Base-by-base conservation (phyloP, 2,797 vertebrate species). In the Catostomus latipinnis region DNA sequence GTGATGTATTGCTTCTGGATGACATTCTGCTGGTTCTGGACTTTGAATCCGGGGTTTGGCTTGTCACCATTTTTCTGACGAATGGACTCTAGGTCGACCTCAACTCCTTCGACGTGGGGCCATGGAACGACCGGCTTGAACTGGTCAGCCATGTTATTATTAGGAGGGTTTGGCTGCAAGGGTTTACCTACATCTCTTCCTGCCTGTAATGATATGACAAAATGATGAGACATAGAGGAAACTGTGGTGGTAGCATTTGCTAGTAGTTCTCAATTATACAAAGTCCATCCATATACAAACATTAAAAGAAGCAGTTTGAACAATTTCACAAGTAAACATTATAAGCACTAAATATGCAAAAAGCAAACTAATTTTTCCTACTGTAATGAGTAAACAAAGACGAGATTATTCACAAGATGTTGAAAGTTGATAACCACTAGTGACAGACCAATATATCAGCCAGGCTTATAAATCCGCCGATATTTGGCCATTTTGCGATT, bases 81-180 rank as follows among this genome's bases (percentile, higher is more conserved):
- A 90, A 99, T 96, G 74, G 96, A 96, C 88, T 98, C 94, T 74
- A 99, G 95, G 89, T 99, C 96, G 13, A 99, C 98, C 92, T 99
- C 98, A 75, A 98, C 93, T 14, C 98, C 98, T 93, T 99, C 98
- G 54, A 99, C 98, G 14, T 94, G 97, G 90, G 98, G 98, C 98
- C 98, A 99, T 12, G 96, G 97, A 80, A 98, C 93, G 87, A 98
- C 96, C 0, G 98, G 96, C 87, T 96, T 97, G 86, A 98, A 97
- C 85, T 92, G 94, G 82, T 96, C 94, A 4, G 88, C 86, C 62
- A 84, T 83, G 34, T 95, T 91, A 79, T 91, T 94, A 89, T 88
- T 71, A 12, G 67, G 88, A 88, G 89, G 90, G 82, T 94, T 95
- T 80, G 93, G 94, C 60, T 80, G 69, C 80, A 94, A 22, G 1